Percentiles rank a stretch among this genome's conserved stretches.
Evolutionary conservation across 2,797 vertebrate genomes (phyloP).

Genomic region (Astyanax mexicanus): DNA sequence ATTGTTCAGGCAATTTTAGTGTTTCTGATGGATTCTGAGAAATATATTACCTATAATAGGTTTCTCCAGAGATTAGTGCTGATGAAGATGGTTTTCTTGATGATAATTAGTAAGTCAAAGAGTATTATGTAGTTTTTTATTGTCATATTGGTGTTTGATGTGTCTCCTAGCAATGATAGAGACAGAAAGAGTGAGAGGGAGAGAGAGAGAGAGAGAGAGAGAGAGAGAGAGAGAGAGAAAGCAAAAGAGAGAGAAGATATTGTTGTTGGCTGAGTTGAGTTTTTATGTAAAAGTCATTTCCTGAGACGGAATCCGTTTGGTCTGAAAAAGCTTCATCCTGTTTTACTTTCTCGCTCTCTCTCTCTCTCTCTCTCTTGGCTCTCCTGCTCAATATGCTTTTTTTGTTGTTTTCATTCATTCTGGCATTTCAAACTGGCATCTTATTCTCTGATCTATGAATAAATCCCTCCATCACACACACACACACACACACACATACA

Average conservation of each 20-base stretch:
- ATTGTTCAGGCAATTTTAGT: too few relatives aligned
- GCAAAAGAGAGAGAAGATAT: not conserved
- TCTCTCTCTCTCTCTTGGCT: slow-evolving; percentile 35
- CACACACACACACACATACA: not conserved
- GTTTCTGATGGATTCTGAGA: too few relatives aligned
- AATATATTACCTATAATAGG: too few relatives aligned
- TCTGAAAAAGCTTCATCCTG: slow-evolving; percentile 65
- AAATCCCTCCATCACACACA: slow-evolving; percentile 9
- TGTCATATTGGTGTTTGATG: too few relatives aligned
- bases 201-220: slow-evolving; percentile 1
- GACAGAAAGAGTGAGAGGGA: slow-evolving; percentile 3
- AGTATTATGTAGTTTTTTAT: too few relatives aligned
- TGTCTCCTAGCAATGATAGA: too few relatives aligned
- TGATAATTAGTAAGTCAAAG: too few relatives aligned
- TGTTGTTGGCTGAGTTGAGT: slow-evolving; percentile 52
- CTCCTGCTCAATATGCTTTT: slow-evolving; percentile 1
- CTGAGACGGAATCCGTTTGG: slow-evolving; percentile 63
- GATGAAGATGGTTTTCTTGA: too few relatives aligned
- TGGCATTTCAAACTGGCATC: not conserved
- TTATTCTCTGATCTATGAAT: not conserved
- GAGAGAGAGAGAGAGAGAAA: not conserved
- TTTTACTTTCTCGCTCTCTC: slow-evolving; percentile 58
- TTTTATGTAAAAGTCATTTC: slow-evolving; percentile 71
- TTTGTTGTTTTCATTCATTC: slow-evolving; percentile 19
- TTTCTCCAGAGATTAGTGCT: too few relatives aligned